Conservation (phyloP, 2,113 vertebrate species). For the Brachionichthys hirsutus region DNA sequence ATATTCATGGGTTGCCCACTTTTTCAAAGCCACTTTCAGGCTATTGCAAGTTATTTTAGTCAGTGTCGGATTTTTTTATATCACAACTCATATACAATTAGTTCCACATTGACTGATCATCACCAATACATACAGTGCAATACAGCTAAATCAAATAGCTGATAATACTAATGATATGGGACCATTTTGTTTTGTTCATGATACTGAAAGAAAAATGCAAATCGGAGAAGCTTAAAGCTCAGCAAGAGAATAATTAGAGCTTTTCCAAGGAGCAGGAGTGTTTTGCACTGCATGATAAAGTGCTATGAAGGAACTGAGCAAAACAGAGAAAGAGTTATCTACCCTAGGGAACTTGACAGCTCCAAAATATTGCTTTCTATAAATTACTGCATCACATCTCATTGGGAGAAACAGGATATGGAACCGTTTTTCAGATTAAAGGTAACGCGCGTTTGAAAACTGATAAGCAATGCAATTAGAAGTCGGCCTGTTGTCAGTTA, state of each 20-base stretch:
- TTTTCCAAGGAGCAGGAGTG: conserved; percentile 20
- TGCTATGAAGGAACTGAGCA: conserved; percentile 49
- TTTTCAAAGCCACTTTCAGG: too few species aligned
- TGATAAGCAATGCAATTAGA: conserved; percentile 46
- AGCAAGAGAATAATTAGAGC: conserved; percentile 44
- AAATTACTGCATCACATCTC: conserved; percentile 59
- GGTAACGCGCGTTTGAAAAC: conserved; percentile 43
- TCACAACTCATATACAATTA: too few species aligned
- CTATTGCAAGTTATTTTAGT: too few species aligned
- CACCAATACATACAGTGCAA: neutral
- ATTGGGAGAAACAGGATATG: conserved; percentile 27
- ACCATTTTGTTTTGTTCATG: neutral
- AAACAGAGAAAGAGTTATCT: conserved; percentile 64
- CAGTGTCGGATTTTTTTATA: too few species aligned
- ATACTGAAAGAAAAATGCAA: conserved; percentile 22
- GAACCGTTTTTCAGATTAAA: conserved; percentile 48
- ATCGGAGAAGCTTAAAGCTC: conserved; percentile 21
- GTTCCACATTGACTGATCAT: too few species aligned
- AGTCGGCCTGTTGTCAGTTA: conserved; percentile 12
- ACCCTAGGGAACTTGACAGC: conserved; percentile 60
- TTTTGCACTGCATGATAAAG: conserved; percentile 55
- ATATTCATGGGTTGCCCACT: too few species aligned
- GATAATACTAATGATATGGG: conserved; percentile 3
- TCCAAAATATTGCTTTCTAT: conserved; percentile 46
- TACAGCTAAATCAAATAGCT: neutral